Evolutionary conservation across 2,888 invertebrate species (phyloP).

Genomic region (Xanthostigma xanthostigma): DNA sequence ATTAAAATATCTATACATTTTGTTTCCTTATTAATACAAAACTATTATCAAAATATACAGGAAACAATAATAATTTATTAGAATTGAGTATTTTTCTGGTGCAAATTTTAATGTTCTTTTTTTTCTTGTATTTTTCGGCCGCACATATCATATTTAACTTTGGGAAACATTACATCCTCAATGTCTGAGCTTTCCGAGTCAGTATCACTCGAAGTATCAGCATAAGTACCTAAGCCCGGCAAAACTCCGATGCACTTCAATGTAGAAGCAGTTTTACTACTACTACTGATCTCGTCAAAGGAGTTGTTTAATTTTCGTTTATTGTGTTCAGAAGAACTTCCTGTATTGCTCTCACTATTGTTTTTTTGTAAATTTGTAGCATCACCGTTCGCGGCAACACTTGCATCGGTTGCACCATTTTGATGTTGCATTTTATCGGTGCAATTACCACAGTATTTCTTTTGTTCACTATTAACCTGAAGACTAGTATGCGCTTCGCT

Average conservation of each 20-base stretch:
- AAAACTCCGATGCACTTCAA: constrained; percentile 62
- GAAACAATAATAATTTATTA: no score
- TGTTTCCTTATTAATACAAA: no score
- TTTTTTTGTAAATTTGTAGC: background rate
- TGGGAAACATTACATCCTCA: constrained; percentile 24
- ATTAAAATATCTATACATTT: no score
- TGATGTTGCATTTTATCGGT: background rate
- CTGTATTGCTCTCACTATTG: constrained; percentile 1
- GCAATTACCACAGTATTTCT: background rate
- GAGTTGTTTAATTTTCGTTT: background rate
- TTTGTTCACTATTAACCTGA: constrained; percentile 7
- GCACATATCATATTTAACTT: constrained; percentile 13
- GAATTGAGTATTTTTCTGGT: background rate
- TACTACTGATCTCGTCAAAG: background rate
- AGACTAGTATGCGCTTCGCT: constrained; percentile 12
- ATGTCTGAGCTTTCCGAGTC: constrained; percentile 55
- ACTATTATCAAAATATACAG: no score
- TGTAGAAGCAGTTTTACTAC: constrained; percentile 22
- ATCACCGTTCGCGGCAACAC: background rate
- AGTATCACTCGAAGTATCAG: constrained; percentile 48
- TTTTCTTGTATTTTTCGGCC: constrained; percentile 17
- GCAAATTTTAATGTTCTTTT: constrained; percentile 8
- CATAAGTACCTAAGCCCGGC: constrained; percentile 71
- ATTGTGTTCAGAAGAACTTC: background rate
- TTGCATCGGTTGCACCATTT: background rate